A percentile compares a stretch with the other conserved stretches of the same genome.
Evolutionary conservation across 1,140 invertebrate genomes (phyloP).

Genomic region (Amphibalanus amphitrite): DNA sequence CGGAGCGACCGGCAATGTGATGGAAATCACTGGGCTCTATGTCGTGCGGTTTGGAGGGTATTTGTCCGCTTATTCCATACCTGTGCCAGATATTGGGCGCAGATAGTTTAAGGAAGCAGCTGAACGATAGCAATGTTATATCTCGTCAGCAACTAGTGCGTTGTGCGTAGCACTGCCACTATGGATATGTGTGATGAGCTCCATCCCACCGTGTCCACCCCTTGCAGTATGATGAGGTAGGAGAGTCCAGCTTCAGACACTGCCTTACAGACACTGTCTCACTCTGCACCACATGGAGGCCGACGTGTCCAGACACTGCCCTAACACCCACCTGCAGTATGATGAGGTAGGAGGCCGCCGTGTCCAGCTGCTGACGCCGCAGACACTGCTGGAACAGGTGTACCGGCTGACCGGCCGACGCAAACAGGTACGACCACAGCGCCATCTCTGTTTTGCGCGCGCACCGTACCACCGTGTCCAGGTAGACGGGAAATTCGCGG

Average conservation of each 20-base stretch:
- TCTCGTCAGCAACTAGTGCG: too few relatives aligned
- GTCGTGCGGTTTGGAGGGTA: too few relatives aligned
- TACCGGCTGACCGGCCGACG: constrained; percentile 87
- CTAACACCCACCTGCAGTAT: constrained; percentile 56
- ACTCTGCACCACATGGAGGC: constrained; percentile 15
- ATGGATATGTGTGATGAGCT: not conserved
- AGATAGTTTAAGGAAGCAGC: too few relatives aligned
- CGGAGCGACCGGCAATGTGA: too few relatives aligned
- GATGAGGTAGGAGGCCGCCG: constrained; percentile 92
- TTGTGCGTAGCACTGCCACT: not conserved
- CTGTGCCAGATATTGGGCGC: too few relatives aligned
- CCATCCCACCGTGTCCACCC: not conserved
- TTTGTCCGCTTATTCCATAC: too few relatives aligned
- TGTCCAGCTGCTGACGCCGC: constrained; percentile 70
- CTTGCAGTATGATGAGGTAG: not conserved
- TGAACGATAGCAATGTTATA: too few relatives aligned
- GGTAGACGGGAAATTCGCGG: constrained; percentile 91
- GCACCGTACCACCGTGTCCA: constrained; percentile 91
- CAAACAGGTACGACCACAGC: constrained; percentile 93
- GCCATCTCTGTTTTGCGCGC: constrained; percentile 98
- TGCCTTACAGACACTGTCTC: not conserved
- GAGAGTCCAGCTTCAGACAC: not conserved
- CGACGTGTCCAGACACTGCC: not conserved
- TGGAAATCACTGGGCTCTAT: too few relatives aligned
- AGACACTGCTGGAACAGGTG: constrained; percentile 90